phyloP scores from a whole-genome alignment of 1,140 invertebrate genomes.

The Agraylea sexmaculata region DNA sequence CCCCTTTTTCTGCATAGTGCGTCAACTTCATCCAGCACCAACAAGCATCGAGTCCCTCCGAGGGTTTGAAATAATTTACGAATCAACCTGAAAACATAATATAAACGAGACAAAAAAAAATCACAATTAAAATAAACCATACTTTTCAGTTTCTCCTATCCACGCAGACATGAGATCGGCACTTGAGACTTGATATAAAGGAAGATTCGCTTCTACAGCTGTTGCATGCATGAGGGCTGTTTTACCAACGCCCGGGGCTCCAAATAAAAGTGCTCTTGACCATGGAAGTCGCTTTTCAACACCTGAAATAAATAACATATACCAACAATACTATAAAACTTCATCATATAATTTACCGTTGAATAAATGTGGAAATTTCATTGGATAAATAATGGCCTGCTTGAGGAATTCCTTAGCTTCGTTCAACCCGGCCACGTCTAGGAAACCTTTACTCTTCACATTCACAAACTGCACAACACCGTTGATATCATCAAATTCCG shows the following conservation, averaged over 20 bases:
- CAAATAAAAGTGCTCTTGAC: slow-evolving; percentile 52
- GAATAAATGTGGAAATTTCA: slow-evolving; percentile 60
- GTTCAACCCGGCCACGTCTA: slow-evolving; percentile 47
- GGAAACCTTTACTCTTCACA: slow-evolving; percentile 35
- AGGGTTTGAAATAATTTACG: slow-evolving; percentile 11
- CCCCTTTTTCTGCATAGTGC: slow-evolving; percentile 41
- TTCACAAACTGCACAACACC: no score
- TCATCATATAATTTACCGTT: slow-evolving; percentile 36
- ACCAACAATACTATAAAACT: not conserved
- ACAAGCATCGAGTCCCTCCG: slow-evolving; percentile 29
- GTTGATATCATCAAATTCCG: no score
- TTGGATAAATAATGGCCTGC: slow-evolving; percentile 61
- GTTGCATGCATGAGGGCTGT: slow-evolving; percentile 49
- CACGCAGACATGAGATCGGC: slow-evolving; percentile 42
- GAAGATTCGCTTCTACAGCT: slow-evolving; percentile 38
- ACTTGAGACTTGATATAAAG: slow-evolving; percentile 42
- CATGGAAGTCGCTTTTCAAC: slow-evolving; percentile 19
- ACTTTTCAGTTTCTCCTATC: slow-evolving; percentile 50
- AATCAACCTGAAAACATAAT: slow-evolving; percentile 10
- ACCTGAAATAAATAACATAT: slow-evolving; percentile 1
- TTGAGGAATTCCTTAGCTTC: slow-evolving; percentile 58
- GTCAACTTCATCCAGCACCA: slow-evolving; percentile 52
- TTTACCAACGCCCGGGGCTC: slow-evolving; percentile 61
- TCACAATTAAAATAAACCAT: slow-evolving; percentile 17
- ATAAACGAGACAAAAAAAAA: slow-evolving; percentile 1